Evolutionary conservation across 2,888 invertebrate genomes (phyloP).

Genomic region (Tortrix viridana): DNA sequence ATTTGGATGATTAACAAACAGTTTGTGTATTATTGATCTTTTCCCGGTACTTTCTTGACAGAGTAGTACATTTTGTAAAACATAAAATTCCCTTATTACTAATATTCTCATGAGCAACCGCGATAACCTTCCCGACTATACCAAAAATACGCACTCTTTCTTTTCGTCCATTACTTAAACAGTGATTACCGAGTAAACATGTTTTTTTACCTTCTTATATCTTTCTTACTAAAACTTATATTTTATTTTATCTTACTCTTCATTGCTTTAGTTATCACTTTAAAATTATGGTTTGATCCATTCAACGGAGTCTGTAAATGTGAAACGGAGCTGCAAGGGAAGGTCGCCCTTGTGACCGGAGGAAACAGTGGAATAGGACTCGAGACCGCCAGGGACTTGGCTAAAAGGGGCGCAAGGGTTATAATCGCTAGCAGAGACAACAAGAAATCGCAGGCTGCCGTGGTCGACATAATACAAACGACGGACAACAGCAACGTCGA

Average conservation of each 20-base stretch:
- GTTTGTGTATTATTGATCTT: too few species aligned
- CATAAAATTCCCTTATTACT: too few species aligned
- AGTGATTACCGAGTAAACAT: constrained; percentile 20
- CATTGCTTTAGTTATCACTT: constrained; percentile 36
- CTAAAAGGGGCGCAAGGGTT: constrained; percentile 87
- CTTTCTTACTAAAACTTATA: constrained; percentile 27
- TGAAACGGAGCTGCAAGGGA: constrained; percentile 68
- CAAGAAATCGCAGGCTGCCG: constrained; percentile 87
- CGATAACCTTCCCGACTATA: constrained; percentile 14
- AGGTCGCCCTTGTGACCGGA: constrained; percentile 90
- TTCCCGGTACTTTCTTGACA: too few species aligned
- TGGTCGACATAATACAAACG: constrained; percentile 87
- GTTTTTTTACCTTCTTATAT: constrained; percentile 17
- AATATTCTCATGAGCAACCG: too few species aligned
- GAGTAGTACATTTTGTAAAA: too few species aligned
- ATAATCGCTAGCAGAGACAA: constrained; percentile 91
- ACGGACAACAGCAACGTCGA: constrained; percentile 88
- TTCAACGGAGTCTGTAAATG: constrained; percentile 60
- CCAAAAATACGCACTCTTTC: not conserved
- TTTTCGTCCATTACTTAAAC: constrained; percentile 3
- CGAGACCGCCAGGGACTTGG: constrained; percentile 89
- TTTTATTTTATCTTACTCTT: constrained; percentile 33
- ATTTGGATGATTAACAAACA: too few species aligned
- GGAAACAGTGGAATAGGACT: constrained; percentile 93
- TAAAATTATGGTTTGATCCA: constrained; percentile 49